These are phyloP conservation scores for Hoplostethus mediterraneus DNA, from an alignment of 2,797 vertebrate species.

Conservation along the genomic window DNA sequence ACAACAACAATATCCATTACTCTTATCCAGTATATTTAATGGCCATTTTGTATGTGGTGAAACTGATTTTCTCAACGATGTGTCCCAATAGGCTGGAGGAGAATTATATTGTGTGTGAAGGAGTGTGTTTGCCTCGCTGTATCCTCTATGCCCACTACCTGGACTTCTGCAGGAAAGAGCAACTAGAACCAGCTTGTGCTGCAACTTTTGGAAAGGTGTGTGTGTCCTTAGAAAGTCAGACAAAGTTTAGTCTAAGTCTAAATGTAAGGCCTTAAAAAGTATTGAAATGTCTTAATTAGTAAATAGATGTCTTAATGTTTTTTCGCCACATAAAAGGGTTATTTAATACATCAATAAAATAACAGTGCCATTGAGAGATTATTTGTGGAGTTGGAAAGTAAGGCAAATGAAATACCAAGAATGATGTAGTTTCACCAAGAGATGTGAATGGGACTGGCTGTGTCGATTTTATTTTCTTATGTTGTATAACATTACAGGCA, in stretches of 20 bases:
- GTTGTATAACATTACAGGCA: too few relatives aligned
- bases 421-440: too few relatives aligned
- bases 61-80: background rate
- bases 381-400: too few relatives aligned
- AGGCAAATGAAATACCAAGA: too few relatives aligned
- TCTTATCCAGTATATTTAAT: background rate
- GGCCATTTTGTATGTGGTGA: background rate
- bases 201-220: constrained; percentile 98
- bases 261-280: background rate
- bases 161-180: constrained; percentile 98
- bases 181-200: constrained; percentile 96
- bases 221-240: background rate
- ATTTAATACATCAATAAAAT: too few relatives aligned
- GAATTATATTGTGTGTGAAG: constrained; percentile 99
- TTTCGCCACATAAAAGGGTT: too few relatives aligned
- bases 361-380: too few relatives aligned
- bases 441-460: too few relatives aligned
- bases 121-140: constrained; percentile 96
- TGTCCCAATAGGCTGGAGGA: constrained; percentile 92
- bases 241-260: too few relatives aligned
- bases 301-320: too few relatives aligned
- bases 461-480: too few relatives aligned
- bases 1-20: background rate
- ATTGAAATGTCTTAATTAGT: background rate
- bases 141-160: constrained; percentile 98